phyloP scores from a whole-genome alignment of 2,113 vertebrate species.

The Eretmochelys imbricata region DNA sequence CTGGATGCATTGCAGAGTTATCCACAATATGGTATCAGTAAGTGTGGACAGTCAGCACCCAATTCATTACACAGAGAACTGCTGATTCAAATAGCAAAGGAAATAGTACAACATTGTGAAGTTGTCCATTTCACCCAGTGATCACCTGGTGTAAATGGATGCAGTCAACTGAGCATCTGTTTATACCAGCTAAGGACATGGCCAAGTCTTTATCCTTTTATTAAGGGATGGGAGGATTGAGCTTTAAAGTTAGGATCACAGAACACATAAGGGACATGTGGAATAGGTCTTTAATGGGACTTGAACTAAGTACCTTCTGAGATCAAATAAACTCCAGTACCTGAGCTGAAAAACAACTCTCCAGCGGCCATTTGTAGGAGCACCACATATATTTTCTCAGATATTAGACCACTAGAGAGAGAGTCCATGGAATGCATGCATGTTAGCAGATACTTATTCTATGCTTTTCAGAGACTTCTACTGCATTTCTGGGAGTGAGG shows the following conservation, averaged over 20 bases:
- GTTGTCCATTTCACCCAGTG: fast-evolving
- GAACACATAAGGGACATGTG: not conserved
- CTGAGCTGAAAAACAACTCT: not conserved
- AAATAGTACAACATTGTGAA: not conserved
- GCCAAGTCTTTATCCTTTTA: not conserved
- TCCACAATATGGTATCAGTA: not conserved
- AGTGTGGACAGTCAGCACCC: not conserved
- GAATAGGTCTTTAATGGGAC: fast-evolving
- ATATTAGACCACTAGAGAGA: fast-evolving
- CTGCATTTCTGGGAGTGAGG: not conserved
- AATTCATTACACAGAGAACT: not conserved
- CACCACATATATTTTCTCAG: not conserved
- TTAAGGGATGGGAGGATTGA: not conserved
- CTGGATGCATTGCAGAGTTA: not conserved
- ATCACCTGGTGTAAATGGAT: not conserved
- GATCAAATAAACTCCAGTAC: not conserved
- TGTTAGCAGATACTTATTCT: fast-evolving
- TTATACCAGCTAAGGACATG: not conserved
- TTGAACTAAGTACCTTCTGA: not conserved
- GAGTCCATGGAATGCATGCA: not conserved
- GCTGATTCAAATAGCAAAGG: not conserved
- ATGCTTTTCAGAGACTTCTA: not conserved
- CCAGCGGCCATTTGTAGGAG: not conserved
- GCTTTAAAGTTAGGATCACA: not conserved
- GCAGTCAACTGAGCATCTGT: not conserved